A percentile compares a stretch with the other conserved stretches of the same genome.
These are phyloP conservation scores for Scaptomyza montana DNA, from an alignment of 1,140 invertebrate genomes.

Conservation along the genomic window DNA sequence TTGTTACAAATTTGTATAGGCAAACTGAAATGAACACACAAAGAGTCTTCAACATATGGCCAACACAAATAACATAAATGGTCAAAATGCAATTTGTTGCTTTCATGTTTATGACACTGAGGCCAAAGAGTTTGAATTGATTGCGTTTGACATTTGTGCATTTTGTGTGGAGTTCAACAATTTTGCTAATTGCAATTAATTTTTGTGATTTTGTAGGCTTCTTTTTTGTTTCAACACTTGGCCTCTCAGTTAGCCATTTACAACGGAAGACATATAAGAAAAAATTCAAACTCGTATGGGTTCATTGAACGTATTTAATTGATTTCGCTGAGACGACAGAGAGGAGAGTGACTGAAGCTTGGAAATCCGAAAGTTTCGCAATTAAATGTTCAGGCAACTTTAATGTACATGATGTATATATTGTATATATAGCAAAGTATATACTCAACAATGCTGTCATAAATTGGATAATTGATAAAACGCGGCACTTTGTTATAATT, in stretches of 20 bases:
- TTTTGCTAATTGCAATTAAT: conserved; percentile 12
- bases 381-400: conserved; percentile 28
- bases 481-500: conserved; percentile 21
- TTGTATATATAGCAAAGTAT: not conserved
- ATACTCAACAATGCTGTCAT: conserved; percentile 31
- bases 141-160: conserved; percentile 2
- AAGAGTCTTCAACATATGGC: conserved; percentile 2
- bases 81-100: conserved; percentile 29
- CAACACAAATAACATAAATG: conserved; percentile 2
- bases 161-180: conserved; percentile 3
- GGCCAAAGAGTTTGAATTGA: conserved; percentile 28
- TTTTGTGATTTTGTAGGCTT: conserved; percentile 46
- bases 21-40: conserved; percentile 2
- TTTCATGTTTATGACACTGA: conserved; percentile 24
- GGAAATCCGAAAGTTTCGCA: conserved; percentile 54
- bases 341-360: not conserved
- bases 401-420: not conserved
- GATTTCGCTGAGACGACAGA: conserved; percentile 30
- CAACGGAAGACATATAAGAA: conserved; percentile 39
- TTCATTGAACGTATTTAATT: conserved; percentile 77
- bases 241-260: conserved; percentile 7
- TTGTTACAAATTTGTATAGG: not conserved
- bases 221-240: conserved; percentile 36
- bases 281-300: conserved; percentile 50
- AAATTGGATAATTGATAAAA: conserved; percentile 45